These are phyloP conservation scores for Papilio helenus DNA, from an alignment of 1,140 invertebrate species.

Conservation along the genomic window DNA sequence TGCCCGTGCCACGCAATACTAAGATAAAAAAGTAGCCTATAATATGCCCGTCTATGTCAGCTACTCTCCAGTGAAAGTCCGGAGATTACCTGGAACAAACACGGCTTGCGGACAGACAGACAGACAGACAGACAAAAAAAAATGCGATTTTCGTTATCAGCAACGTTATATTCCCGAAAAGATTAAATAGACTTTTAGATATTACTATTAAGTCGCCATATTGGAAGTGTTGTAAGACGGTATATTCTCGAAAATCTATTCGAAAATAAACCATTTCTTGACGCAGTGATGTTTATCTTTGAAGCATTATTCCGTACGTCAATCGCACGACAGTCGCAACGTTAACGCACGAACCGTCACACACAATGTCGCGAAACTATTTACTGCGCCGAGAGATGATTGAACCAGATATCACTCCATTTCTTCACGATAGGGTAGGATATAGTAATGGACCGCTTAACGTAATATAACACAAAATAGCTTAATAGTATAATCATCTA, in stretches of 20 bases:
- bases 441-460: background rate
- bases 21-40: too few species aligned
- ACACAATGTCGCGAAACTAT: slow-evolving; percentile 71
- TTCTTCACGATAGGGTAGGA: slow-evolving; percentile 58
- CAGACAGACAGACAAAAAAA: too few species aligned
- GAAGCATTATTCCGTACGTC: slow-evolving; percentile 63
- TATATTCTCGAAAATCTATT: background rate
- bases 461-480: background rate
- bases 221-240: background rate
- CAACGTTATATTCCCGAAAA: too few species aligned
- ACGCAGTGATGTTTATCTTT: slow-evolving; percentile 57
- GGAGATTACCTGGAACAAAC: too few species aligned
- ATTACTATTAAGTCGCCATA: too few species aligned
- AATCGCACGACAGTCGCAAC: slow-evolving; percentile 56
- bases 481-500: background rate
- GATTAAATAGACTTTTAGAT: too few species aligned
- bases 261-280: slow-evolving; percentile 33
- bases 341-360: slow-evolving; percentile 64
- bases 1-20: too few species aligned
- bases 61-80: too few species aligned
- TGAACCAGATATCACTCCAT: slow-evolving; percentile 66
- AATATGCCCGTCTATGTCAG: too few species aligned
- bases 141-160: too few species aligned
- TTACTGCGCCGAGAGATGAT: slow-evolving; percentile 61
- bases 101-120: too few species aligned